Conservation (phyloP, 2,113 vertebrate genomes). For the Holacanthus passer region DNA sequence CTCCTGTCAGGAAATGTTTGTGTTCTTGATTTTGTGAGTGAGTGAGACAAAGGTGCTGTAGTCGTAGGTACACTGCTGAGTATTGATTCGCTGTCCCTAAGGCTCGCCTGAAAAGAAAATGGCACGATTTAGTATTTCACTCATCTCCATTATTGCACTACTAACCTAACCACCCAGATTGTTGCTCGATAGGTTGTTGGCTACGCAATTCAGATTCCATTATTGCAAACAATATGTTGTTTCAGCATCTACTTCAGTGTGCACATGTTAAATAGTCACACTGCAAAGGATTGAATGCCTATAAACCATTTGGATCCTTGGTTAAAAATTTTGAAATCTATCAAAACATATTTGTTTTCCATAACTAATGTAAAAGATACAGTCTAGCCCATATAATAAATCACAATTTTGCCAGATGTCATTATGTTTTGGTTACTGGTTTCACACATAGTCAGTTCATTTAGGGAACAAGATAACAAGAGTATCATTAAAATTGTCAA, state of each 20-base stretch:
- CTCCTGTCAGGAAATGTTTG: constrained; percentile 28
- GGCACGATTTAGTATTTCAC: constrained; percentile 49
- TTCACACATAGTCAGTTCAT: not conserved
- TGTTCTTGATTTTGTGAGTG: constrained; percentile 33
- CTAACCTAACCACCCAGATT: not conserved
- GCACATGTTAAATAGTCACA: not conserved
- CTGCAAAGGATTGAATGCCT: not conserved
- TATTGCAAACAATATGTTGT: constrained; percentile 11
- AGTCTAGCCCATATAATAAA: not conserved
- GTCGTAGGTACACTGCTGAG: constrained; percentile 42
- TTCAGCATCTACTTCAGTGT: not conserved
- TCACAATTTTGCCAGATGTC: not conserved
- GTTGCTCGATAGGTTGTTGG: constrained; percentile 21
- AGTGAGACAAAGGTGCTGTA: constrained; percentile 26
- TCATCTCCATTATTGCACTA: constrained; percentile 24
- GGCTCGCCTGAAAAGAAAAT: constrained; percentile 51
- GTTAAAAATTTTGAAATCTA: not conserved
- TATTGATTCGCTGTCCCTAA: constrained; percentile 64
- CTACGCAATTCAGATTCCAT: constrained; percentile 12
- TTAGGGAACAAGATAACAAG: not conserved
- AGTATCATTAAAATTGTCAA: not conserved
- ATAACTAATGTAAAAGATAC: not conserved
- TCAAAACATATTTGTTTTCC: not conserved
- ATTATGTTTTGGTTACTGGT: not conserved
- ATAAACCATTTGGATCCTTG: not conserved